These are phyloP conservation scores for Falco peregrinus DNA, from an alignment of 2,797 vertebrate species.

Conservation along the genomic window DNA sequence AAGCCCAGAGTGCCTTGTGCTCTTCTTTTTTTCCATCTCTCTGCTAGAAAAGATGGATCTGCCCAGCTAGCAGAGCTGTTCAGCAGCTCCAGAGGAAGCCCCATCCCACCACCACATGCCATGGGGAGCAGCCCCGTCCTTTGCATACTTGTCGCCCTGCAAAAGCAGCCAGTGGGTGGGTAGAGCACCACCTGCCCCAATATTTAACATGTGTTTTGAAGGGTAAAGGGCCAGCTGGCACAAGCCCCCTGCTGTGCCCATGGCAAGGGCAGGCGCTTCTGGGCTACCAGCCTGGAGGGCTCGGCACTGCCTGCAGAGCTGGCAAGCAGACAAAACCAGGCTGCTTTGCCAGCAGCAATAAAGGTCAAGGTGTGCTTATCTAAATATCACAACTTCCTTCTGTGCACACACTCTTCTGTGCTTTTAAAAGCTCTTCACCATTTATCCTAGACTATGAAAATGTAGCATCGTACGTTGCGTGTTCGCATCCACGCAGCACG, in stretches of 20 bases:
- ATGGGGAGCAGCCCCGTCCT: not conserved
- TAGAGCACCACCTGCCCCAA: not conserved
- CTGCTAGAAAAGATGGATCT: not conserved
- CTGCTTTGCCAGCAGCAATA: not conserved
- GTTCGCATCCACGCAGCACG: rapidly evolving
- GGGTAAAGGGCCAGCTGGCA: not conserved
- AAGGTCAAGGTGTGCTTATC: not conserved
- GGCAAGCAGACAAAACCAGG: rapidly evolving
- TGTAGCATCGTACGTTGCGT: rapidly evolving
- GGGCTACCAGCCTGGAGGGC: not conserved
- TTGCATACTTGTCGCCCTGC: rapidly evolving
- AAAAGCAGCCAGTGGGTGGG: not conserved
- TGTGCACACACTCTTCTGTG: not conserved
- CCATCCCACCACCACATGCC: no score
- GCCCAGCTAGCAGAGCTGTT: not conserved
- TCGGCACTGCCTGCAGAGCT: rapidly evolving
- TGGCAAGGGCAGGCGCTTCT: rapidly evolving
- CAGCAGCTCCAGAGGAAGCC: not conserved
- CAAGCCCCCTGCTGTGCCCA: rapidly evolving
- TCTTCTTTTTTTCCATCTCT: not conserved
- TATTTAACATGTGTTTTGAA: rapidly evolving
- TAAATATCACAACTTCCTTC: not conserved
- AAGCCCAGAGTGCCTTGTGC: not conserved
- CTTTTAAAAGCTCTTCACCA: not conserved
- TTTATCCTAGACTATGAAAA: not conserved